A percentile compares a stretch with the other conserved stretches of the same genome.
These are phyloP conservation scores for Gobionotothen gibberifrons DNA, from an alignment of 2,797 vertebrate species.

Conservation along the genomic window DNA sequence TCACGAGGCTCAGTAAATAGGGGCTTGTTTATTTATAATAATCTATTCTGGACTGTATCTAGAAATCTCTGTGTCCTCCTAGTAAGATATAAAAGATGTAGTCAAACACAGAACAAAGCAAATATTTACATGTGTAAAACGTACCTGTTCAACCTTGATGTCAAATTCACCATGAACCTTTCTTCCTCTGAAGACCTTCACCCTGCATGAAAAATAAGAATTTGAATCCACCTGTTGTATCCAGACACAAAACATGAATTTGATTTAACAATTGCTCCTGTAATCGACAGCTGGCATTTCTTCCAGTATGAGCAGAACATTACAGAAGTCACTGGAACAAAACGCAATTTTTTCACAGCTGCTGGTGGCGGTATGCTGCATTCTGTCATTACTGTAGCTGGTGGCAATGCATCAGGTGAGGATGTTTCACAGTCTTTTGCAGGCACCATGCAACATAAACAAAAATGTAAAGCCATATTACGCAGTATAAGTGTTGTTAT, in stretches of 20 bases:
- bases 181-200: constrained; percentile 91
- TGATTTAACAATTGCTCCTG: not conserved
- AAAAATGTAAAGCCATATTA: not conserved
- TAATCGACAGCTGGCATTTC: constrained; percentile 19
- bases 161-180: constrained; percentile 92
- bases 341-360: not conserved
- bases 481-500: not conserved
- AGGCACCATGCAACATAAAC: not conserved
- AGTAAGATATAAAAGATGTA: not conserved
- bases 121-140: constrained; percentile 28
- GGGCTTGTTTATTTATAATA: not conserved
- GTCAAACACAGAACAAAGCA: not conserved
- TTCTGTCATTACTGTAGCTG: not conserved
- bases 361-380: not conserved
- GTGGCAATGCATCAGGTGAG: not conserved
- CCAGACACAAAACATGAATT: not conserved
- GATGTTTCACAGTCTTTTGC: not conserved
- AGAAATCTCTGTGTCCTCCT: not conserved
- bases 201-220: constrained; percentile 79
- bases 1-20: not conserved
- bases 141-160: constrained; percentile 93
- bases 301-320: not conserved
- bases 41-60: not conserved
- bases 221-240: constrained; percentile 14
- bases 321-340: not conserved